Conservation (phyloP, 2,888 invertebrate species). For the Oscheius sp. region DNA sequence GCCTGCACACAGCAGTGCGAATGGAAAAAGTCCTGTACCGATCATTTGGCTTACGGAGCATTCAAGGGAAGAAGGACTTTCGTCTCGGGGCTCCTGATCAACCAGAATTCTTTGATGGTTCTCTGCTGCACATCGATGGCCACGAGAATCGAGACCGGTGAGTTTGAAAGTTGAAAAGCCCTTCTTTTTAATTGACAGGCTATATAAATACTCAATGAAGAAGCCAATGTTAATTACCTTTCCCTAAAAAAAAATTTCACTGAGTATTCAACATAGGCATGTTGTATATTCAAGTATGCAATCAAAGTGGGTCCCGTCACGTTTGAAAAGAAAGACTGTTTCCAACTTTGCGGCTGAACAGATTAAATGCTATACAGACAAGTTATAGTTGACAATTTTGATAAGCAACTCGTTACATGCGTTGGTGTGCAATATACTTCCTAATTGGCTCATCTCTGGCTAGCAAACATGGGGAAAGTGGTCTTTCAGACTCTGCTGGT, state of each 20-base stretch:
- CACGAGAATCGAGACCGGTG: slow-evolving; percentile 64
- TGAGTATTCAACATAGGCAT: too few relatives aligned
- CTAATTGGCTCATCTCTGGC: too few relatives aligned
- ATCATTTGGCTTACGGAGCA: slow-evolving; percentile 59
- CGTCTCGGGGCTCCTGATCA: slow-evolving; percentile 70
- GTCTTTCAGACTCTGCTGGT: slow-evolving; percentile 47
- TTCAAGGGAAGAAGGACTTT: slow-evolving; percentile 69
- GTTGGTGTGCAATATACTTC: too few relatives aligned
- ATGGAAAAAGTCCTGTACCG: slow-evolving; percentile 65
- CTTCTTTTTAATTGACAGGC: neutral
- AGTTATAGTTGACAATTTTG: too few relatives aligned
- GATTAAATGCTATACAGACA: too few relatives aligned
- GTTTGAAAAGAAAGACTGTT: too few relatives aligned
- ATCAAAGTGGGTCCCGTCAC: too few relatives aligned
- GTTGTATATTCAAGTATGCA: too few relatives aligned
- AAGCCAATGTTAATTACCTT: neutral
- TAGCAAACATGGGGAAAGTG: too few relatives aligned
- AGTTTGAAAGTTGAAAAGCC: neutral
- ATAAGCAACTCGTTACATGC: too few relatives aligned
- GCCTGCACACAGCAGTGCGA: slow-evolving; percentile 66
- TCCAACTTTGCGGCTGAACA: too few relatives aligned
- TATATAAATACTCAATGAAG: neutral
- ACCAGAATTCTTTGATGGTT: slow-evolving; percentile 64
- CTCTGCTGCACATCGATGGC: slow-evolving; percentile 71
- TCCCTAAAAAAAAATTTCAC: too few relatives aligned